Evolutionary conservation across 2,797 vertebrate species (phyloP), one percentile per base, ranked within the genome.

Genomic region (Ptychadena robeensis): DNA sequence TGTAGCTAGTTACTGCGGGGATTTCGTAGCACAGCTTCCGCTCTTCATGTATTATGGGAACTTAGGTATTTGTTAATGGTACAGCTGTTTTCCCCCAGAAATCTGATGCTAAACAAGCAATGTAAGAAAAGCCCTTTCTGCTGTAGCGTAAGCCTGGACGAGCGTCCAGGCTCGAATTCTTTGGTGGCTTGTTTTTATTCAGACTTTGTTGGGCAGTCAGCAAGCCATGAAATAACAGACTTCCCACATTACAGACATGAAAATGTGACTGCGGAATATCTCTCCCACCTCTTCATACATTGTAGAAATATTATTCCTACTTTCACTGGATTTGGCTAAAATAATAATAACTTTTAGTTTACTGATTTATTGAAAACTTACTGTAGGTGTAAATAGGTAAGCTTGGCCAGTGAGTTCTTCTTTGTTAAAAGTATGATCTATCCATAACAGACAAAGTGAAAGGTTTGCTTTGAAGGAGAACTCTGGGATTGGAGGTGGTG

Each of bases 161-260:
- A 35, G 57, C 18, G 28, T 27, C 35, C 53, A 31, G 34, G 85
- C 85, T 87, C 48, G 35, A 82, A 86, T 88, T 90, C 88, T 84
- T 88, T 85, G 77, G 0, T 80, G 85, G 64, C 87, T 67, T 87
- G 85, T 87, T 90, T 88, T 89, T 80, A 48, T 63, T 63, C n/a
- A 32, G 57, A 64, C 86, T 89, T 89, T 91, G 88, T 87, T 88
- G 86, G 83, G 88, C 86, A 86, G 71, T 82, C 88, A 87, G 80
- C 87, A 87, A 86, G 87, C 86, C 85, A 61, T 90, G 88, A 88
- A 80, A 86, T 70, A 90, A 18, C 85, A 85, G 88, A 73, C 81
- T 87, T 89, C 86, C 85, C 88, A 59, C 18, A 0, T 86, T 80
- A 71, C 74, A 59, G 83, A 78, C 78, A 53, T 80, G 75, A 85